phyloP scores from a whole-genome alignment of 1,140 invertebrate genomes.

The Listronotus bonariensis region DNA sequence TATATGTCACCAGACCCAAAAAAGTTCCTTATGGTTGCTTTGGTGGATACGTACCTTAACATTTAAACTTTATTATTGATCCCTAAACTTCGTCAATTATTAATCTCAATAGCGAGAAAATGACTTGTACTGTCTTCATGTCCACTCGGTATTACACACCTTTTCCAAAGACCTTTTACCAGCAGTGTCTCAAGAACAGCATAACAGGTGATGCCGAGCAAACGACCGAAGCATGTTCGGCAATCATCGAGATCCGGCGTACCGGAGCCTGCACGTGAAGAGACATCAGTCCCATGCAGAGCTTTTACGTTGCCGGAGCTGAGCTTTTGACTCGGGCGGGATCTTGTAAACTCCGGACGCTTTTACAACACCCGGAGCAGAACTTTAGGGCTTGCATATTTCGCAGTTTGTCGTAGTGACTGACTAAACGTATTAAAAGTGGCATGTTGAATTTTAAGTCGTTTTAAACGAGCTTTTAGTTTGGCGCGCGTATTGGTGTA shows the following conservation, averaged over 20 bases:
- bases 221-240: conserved; percentile 29
- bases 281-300: conserved; percentile 40
- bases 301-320: conserved; percentile 33
- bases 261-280: conserved; percentile 43
- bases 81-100: no score
- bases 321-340: conserved; percentile 34
- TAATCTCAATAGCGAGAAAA: no score
- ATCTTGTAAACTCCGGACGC: conserved; percentile 29
- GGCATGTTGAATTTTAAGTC: neutral
- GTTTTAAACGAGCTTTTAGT: neutral
- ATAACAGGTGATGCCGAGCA: conserved; percentile 43
- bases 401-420: conserved; percentile 7
- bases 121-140: neutral
- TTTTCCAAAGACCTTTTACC: conserved; percentile 18
- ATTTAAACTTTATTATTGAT: no score
- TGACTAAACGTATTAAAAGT: neutral
- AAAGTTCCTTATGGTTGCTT: no score
- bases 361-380: conserved; percentile 18
- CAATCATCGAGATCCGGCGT: conserved; percentile 32
- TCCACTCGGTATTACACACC: conserved; percentile 11
- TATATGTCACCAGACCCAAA: no score
- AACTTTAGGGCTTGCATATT: conserved; percentile 22
- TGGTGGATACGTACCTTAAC: no score
- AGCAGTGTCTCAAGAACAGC: conserved; percentile 39
- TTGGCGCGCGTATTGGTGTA: conserved; percentile 13